Percentiles rank a stretch among this genome's conserved stretches.
phyloP scores from a whole-genome alignment of 1,140 invertebrate genomes.

The Phenacoccus solenopsis region DNA sequence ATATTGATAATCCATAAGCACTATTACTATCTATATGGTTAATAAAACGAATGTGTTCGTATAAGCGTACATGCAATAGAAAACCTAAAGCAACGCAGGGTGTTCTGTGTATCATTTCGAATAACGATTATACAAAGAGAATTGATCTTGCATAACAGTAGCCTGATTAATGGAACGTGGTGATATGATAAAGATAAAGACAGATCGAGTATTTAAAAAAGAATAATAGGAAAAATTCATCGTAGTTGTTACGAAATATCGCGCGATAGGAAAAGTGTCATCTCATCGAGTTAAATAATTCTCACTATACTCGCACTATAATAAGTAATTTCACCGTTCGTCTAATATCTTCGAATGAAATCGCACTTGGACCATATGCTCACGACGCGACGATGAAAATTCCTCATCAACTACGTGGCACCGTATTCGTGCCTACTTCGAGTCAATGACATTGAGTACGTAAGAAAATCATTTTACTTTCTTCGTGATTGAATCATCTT shows the following conservation, averaged over 20 bases:
- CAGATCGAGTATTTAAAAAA: too few relatives aligned
- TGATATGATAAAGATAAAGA: too few relatives aligned
- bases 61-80: too few relatives aligned
- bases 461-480: not conserved
- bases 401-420: not conserved
- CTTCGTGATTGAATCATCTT: slow-evolving; percentile 7
- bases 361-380: not conserved
- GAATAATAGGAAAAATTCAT: not conserved
- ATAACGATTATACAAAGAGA: not conserved
- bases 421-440: not conserved
- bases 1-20: too few relatives aligned
- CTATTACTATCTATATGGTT: too few relatives aligned
- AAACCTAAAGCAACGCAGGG: too few relatives aligned
- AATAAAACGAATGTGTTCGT: too few relatives aligned
- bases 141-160: not conserved
- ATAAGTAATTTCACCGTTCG: not conserved
- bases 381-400: not conserved
- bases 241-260: not conserved
- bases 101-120: too few relatives aligned
- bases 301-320: not conserved
- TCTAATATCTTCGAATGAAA: not conserved
- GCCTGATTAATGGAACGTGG: not conserved
- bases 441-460: not conserved
- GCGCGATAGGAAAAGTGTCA: slow-evolving; percentile 9
- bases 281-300: slow-evolving; percentile 17